phyloP scores from a whole-genome alignment of 2,797 vertebrate genomes.

The Ceyx erithaca region DNA sequence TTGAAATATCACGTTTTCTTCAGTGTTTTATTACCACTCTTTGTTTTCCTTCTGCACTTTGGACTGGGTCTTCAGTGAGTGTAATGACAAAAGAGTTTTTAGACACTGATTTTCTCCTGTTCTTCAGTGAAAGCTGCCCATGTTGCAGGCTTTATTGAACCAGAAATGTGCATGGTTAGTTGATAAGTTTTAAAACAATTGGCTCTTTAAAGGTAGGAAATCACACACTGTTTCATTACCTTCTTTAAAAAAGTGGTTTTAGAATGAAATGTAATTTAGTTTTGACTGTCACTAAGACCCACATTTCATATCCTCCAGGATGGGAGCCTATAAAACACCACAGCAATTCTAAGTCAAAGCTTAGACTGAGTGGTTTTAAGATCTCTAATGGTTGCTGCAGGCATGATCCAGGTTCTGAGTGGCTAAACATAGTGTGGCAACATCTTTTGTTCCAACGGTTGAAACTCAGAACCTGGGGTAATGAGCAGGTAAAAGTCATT shows the following conservation, averaged over 20 bases:
- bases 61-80: background rate
- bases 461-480: background rate
- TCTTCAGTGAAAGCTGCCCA: background rate
- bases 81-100: background rate
- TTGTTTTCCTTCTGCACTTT: background rate
- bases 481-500: background rate
- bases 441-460: background rate
- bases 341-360: background rate
- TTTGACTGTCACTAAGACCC: background rate
- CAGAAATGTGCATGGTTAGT: background rate
- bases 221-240: accelerated
- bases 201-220: background rate
- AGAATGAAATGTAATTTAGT: background rate
- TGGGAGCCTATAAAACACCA: background rate
- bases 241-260: background rate
- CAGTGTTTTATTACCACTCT: background rate
- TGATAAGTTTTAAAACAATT: background rate
- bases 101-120: background rate
- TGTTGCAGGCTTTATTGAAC: background rate
- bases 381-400: background rate
- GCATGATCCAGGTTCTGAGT: background rate
- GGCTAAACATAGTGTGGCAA: background rate
- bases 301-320: background rate
- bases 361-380: background rate
- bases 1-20: background rate